Base-by-base conservation (phyloP, 2,888 invertebrate genomes). In the Hemaris fuciformis region DNA sequence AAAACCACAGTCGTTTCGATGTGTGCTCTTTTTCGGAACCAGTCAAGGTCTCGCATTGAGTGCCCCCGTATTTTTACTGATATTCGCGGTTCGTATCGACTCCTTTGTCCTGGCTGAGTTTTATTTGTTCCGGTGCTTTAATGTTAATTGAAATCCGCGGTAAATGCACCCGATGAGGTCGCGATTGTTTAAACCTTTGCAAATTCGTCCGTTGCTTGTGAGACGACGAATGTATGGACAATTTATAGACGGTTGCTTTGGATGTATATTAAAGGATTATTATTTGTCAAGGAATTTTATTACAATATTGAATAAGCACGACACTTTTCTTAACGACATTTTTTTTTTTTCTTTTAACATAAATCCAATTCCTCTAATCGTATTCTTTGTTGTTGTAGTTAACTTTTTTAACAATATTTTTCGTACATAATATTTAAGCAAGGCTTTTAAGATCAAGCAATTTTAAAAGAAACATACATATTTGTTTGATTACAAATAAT, bases 51-150 rank as follows among this genome's bases (percentile, higher is more conserved):
- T 66, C 67, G 67, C 74, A 76, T 76, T 72, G 77, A n/a, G n/a
- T 76, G 71, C 77, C 72, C 75, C 75, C 75, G 68, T 74, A 74
- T 75, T 77, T 83, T 79, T 75, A 69, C 64, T 70, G 67, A 79
- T 76, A 79, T 80, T 80, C 75, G 78, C 74, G 78, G 76, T 81
- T 79, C 74, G 77, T 75, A 81, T 77, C 77, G 80, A 79, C 70
- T 79, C 75, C 77, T 82, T 86, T 85, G 81, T 85, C 77, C 76
- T 63, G 75, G 60, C 67, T 74, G 73, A 68, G 71, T 79, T 83
- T 84, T 84, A 83, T 84, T 85, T 85, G 84, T 85, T 85, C 83
- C 82, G 81, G 80, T 76, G 71, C 74, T 73, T 80, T 79, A 79
- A 79, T 78, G 84, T 79, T 86, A 84, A 86, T 84, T 83, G 81